Evolutionary conservation across 37 sponge, comb jelly and placozoan species (phyloP).

Genomic region (Crambe crambe): DNA sequence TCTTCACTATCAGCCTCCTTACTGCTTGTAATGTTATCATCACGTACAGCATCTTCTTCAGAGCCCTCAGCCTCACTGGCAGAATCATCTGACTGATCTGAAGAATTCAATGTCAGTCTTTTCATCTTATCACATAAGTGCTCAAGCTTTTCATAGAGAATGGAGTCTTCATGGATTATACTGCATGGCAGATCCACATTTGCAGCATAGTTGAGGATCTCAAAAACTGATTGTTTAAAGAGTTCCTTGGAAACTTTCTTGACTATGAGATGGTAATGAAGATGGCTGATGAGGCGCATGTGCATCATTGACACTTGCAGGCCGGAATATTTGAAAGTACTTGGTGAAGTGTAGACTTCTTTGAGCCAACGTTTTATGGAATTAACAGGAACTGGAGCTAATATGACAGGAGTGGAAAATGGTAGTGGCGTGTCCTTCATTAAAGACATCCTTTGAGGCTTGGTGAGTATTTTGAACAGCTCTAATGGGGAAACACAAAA

Average conservation of each 20-base stretch:
- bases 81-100: background rate
- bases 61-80: background rate
- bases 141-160: background rate
- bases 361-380: slow-evolving; percentile 9
- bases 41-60: background rate
- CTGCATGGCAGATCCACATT: background rate
- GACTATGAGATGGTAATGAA: slow-evolving; percentile 22
- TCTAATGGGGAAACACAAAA: slow-evolving; percentile 14
- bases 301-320: background rate
- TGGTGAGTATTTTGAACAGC: slow-evolving; percentile 21
- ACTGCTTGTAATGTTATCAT: background rate
- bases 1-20: background rate
- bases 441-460: background rate
- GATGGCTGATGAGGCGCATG: slow-evolving; percentile 16
- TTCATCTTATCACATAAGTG: background rate
- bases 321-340: background rate
- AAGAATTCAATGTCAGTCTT: background rate
- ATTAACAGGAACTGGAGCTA: slow-evolving; percentile 2
- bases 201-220: background rate
- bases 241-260: background rate
- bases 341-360: background rate
- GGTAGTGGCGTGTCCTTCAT: background rate
- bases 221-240: background rate
- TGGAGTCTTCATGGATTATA: background rate
- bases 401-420: slow-evolving; percentile 10